A percentile compares a stretch with the other conserved stretches of the same genome.
phyloP scores from a whole-genome alignment of 2,113 vertebrate genomes.

The Perca flavescens region DNA sequence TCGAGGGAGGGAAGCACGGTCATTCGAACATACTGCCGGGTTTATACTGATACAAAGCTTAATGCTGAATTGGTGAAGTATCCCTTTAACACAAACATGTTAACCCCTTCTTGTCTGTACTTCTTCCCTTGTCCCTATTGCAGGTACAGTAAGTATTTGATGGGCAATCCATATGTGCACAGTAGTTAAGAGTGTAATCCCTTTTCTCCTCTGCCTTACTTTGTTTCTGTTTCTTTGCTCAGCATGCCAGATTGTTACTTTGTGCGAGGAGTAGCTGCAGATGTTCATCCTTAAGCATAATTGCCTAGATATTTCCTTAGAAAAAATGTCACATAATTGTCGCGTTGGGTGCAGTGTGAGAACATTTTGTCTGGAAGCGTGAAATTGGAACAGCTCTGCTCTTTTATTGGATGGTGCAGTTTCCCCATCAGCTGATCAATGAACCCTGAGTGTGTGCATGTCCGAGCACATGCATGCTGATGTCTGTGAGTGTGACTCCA shows the following conservation, averaged over 20 bases:
- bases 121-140: neutral
- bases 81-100: too few species aligned
- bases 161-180: neutral
- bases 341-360: constrained; percentile 26
- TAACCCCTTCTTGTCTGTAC: neutral
- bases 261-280: constrained; percentile 33
- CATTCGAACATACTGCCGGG: too few species aligned
- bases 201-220: neutral
- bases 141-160: neutral
- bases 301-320: neutral
- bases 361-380: constrained; percentile 57
- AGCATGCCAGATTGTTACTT: neutral
- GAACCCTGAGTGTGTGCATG: constrained; percentile 15
- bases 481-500: constrained; percentile 24
- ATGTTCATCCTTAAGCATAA: constrained; percentile 51
- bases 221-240: neutral
- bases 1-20: too few species aligned
- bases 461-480: neutral
- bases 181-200: neutral
- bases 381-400: constrained; percentile 63
- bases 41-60: too few species aligned
- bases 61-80: too few species aligned
- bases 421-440: constrained; percentile 50
- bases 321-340: constrained; percentile 24
- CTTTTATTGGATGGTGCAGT: constrained; percentile 39